Evolutionary conservation across 2,113 vertebrate genomes (phyloP), one percentile per base, ranked within the genome.

Genomic region (Lepisosteus oculatus): DNA sequence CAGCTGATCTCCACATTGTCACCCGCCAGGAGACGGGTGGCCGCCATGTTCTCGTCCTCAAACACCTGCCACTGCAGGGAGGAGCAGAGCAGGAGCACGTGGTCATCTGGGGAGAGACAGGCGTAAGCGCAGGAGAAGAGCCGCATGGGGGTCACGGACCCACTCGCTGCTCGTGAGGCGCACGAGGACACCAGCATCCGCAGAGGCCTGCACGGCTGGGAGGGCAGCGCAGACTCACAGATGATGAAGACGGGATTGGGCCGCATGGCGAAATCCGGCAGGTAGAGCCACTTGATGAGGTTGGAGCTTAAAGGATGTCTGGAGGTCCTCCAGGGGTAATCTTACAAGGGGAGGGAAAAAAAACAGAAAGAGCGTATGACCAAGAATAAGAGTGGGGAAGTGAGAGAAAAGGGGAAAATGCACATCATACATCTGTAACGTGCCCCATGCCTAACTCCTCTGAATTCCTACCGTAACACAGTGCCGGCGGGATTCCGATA

Each of bases 61-160:
- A 91, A 91, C n/a, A 90, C 90, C 43, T 90, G 89, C 88, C 88
- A 84, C 84, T 92, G 91, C 69, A 93, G 85, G 61, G 91, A 93
- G 0, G 90, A 88, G 69, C 81, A 87, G 67, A 92, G 80, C 80
- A 94, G 76, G 81, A 93, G 84, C 71, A 90, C 64, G 71, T 91
- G 85, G 81, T 92, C 92, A 4, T 84, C 92, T 94, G 77, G 13
- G 82, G 65, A 61, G 61, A 73, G 0, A 5, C 29, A 74, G 8
- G 14, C 61, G 29, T 29, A 29, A 29, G 29, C 29, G 29, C 29
- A 29, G 29, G 29, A 29, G 29, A 29, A 29, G 29, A 29, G 29
- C 29, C 29, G 29, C 29, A 74, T 54, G 47, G 17, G 41, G 7
- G 55, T 13, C 41, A 78, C 0, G 65, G 67, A 29, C 14, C 1